Conservation (phyloP, 2,888 invertebrate genomes). For the Eupithecia pulchellata region DNA sequence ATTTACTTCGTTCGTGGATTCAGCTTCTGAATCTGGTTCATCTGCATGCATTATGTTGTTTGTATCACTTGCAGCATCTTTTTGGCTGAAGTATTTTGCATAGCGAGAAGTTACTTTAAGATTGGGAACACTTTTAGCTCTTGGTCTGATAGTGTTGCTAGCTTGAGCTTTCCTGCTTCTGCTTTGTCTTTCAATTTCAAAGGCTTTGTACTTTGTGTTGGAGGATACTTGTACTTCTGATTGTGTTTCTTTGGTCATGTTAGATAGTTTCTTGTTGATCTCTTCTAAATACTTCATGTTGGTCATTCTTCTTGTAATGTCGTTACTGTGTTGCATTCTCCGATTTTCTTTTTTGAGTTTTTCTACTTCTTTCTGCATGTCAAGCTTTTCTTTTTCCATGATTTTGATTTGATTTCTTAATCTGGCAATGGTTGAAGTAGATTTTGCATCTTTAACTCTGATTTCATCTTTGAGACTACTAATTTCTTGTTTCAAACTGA, state of each 20-base stretch:
- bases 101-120: constrained; percentile 79
- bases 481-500: constrained; percentile 87
- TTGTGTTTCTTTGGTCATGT: constrained; percentile 64
- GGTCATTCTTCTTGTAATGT: constrained; percentile 83
- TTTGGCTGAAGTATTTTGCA: constrained; percentile 82
- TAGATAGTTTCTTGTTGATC: constrained; percentile 87
- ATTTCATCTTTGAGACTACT: constrained; percentile 88
- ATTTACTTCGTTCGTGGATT: constrained; percentile 38
- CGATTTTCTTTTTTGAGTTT: constrained; percentile 88
- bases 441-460: constrained; percentile 89
- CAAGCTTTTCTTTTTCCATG: constrained; percentile 89
- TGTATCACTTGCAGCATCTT: constrained; percentile 71
- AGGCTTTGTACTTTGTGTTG: constrained; percentile 73
- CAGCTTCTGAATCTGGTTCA: constrained; percentile 48
- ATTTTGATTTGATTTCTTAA: constrained; percentile 90
- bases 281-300: constrained; percentile 91
- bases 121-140: constrained; percentile 83
- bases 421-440: constrained; percentile 89
- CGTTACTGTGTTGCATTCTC: constrained; percentile 86
- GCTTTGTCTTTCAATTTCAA: constrained; percentile 75
- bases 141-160: constrained; percentile 53
- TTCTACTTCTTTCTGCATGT: constrained; percentile 87
- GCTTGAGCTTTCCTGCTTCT: constrained; percentile 59
- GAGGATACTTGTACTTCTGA: constrained; percentile 61
- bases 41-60: constrained; percentile 53